Evolutionary conservation across 1,140 invertebrate species (phyloP).

Genomic region (Bilobella aurantiaca): DNA sequence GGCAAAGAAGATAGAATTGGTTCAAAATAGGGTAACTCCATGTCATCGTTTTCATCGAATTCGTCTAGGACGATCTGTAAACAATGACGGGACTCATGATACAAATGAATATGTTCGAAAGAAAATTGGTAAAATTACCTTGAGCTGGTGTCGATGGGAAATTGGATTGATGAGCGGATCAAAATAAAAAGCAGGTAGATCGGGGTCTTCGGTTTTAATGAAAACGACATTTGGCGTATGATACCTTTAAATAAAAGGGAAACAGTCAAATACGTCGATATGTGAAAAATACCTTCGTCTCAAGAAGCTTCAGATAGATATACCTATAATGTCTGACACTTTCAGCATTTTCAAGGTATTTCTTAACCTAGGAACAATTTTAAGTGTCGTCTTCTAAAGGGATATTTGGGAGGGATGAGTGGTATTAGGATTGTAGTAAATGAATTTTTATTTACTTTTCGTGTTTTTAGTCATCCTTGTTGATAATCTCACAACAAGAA

Average conservation of each 20-base stretch:
- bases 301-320: not conserved
- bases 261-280: not conserved
- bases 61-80: slow-evolving; percentile 14
- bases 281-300: not conserved
- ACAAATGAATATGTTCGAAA: too few species aligned
- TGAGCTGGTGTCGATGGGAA: slow-evolving; percentile 82
- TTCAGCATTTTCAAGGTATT: not conserved
- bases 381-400: not conserved
- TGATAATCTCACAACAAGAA: not conserved
- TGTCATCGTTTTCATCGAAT: slow-evolving; percentile 91
- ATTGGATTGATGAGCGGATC: slow-evolving; percentile 99
- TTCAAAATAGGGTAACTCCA: slow-evolving; percentile 76
- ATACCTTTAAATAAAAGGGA: slow-evolving; percentile 61
- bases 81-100: too few species aligned
- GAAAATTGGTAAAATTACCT: too few species aligned
- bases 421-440: not conserved
- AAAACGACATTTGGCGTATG: slow-evolving; percentile 98
- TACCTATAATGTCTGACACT: not conserved
- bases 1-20: slow-evolving; percentile 90
- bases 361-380: not conserved
- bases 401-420: not conserved
- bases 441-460: slow-evolving; percentile 9
- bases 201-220: slow-evolving; percentile 99
- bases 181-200: slow-evolving; percentile 98
- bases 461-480: slow-evolving; percentile 20